A percentile compares a stretch with the other conserved stretches of the same genome.
phyloP scores from a whole-genome alignment of 1,140 invertebrate genomes.

The Hesperophylax magnus region DNA sequence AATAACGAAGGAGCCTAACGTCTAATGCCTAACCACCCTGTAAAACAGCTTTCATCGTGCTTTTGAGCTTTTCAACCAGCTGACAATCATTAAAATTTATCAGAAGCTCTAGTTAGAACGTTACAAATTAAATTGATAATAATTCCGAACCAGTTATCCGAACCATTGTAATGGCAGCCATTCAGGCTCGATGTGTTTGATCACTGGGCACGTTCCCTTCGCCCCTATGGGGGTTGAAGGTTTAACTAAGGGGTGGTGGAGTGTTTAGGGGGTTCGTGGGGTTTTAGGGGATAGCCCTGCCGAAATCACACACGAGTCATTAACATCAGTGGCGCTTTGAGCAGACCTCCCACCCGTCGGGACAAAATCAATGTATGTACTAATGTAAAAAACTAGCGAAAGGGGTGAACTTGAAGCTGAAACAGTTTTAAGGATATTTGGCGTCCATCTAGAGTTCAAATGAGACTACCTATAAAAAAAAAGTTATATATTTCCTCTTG shows the following conservation, averaged over 20 bases:
- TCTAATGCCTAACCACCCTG: too few relatives aligned
- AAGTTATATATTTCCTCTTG: too few relatives aligned
- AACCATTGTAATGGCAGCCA: conserved; percentile 6
- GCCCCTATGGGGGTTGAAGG: neutral
- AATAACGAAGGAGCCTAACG: too few relatives aligned
- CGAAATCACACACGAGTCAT: conserved; percentile 37
- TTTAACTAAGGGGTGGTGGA: neutral
- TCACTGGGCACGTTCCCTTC: conserved; percentile 33
- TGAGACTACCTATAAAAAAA: too few relatives aligned
- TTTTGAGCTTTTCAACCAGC: neutral
- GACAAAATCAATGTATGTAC: conserved; percentile 32
- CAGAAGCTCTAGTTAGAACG: conserved; percentile 8
- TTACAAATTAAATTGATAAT: conserved; percentile 35
- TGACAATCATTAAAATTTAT: conserved; percentile 2
- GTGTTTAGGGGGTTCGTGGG: neutral
- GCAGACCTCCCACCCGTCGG: conserved; percentile 15
- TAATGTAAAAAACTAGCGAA: conserved; percentile 24
- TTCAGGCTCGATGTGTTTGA: conserved; percentile 11
- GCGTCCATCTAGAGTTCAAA: neutral
- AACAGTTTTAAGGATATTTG: neutral
- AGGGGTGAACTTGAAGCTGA: neutral
- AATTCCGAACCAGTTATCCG: conserved; percentile 19
- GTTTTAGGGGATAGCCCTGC: neutral
- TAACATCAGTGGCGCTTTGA: conserved; percentile 33
- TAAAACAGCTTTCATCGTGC: too few relatives aligned